A percentile compares a stretch with the other conserved stretches of the same genome.
Conservation (phyloP, 2,113 vertebrate genomes). For the Gymnarchus niloticus region DNA sequence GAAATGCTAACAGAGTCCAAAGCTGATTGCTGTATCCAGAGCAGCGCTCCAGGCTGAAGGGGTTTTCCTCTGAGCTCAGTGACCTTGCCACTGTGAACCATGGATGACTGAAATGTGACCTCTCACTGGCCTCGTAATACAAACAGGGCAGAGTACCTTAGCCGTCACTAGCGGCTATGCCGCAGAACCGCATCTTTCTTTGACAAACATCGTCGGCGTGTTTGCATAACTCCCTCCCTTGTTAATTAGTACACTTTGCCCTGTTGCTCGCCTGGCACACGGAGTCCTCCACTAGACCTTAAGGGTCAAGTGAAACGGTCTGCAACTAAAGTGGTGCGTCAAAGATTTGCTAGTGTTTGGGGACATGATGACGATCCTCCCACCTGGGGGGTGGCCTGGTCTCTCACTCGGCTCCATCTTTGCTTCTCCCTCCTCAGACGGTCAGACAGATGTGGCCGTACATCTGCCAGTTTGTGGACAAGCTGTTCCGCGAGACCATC, state of each 20-base stretch:
- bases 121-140: neutral
- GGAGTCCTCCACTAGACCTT: neutral
- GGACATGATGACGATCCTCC: neutral
- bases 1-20: neutral
- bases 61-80: neutral
- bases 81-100: neutral
- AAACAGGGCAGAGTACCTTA: neutral
- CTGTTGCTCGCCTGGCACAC: neutral
- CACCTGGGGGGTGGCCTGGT: no score
- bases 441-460: slow-evolving; percentile 98
- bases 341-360: neutral
- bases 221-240: neutral
- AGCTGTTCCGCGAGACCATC: slow-evolving; percentile 89
- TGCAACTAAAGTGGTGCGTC: neutral
- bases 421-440: slow-evolving; percentile 62
- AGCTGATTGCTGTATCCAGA: neutral
- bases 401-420: neutral
- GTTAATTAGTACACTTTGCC: neutral
- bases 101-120: neutral
- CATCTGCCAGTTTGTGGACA: slow-evolving; percentile 94
- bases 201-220: neutral
- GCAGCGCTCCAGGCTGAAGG: neutral
- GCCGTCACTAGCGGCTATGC: neutral
- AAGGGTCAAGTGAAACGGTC: no score
- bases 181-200: no score